Conservation (phyloP, 2,797 vertebrate genomes). For the Mus spretus region DNA sequence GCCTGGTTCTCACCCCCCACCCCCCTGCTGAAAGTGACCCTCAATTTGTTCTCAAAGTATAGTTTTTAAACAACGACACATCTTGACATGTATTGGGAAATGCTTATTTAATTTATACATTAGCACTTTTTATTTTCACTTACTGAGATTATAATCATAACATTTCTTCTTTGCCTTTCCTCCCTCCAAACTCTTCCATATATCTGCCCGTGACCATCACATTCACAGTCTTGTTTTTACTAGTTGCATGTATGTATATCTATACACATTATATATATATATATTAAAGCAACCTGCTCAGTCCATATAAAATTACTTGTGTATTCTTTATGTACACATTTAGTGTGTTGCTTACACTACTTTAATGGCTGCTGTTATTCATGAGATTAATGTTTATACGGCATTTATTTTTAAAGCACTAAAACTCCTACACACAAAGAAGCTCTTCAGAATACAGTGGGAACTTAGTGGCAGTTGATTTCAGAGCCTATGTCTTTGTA, state of each 20-base stretch:
- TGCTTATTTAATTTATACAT: slow-evolving; percentile 83
- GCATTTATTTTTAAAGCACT: slow-evolving; percentile 81
- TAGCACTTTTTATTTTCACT: slow-evolving; percentile 75
- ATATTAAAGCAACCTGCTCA: not conserved
- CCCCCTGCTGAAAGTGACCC: slow-evolving; percentile 77
- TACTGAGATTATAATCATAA: not conserved
- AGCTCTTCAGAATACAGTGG: slow-evolving; percentile 56
- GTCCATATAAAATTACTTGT: not conserved
- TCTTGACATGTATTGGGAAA: slow-evolving; percentile 85
- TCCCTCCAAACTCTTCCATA: not conserved
- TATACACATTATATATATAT: no score
- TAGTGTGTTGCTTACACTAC: not conserved
- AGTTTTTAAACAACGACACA: slow-evolving; percentile 79
- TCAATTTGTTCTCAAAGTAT: slow-evolving; percentile 73
- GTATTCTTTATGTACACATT: not conserved
- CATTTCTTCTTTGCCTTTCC: not conserved
- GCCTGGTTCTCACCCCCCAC: slow-evolving; percentile 64
- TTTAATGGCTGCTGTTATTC: slow-evolving; percentile 86
- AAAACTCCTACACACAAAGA: slow-evolving; percentile 73
- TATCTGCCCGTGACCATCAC: not conserved
- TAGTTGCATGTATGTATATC: not conserved
- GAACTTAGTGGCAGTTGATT: slow-evolving; percentile 69
- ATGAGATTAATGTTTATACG: slow-evolving; percentile 83
- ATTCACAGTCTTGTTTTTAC: not conserved
- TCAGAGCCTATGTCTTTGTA: slow-evolving; percentile 68